Conservation (phyloP, 2,113 vertebrate species). For the Actenoides hombroni region DNA sequence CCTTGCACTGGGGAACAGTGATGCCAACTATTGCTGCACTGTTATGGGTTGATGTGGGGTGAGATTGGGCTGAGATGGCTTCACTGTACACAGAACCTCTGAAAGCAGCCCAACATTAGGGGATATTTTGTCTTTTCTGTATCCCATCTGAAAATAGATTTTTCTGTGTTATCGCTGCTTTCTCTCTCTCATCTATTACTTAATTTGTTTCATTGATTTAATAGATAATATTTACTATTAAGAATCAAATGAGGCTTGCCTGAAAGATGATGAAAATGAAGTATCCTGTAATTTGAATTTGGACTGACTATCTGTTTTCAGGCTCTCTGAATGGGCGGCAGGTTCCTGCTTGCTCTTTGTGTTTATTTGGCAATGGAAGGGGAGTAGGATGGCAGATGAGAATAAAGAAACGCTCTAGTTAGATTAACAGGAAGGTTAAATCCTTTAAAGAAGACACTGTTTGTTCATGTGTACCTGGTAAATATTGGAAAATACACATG, state of each 20-base stretch:
- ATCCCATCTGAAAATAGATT: not conserved
- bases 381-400: not conserved
- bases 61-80: not conserved
- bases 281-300: not conserved
- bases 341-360: not conserved
- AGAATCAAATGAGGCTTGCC: not conserved
- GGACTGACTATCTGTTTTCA: not conserved
- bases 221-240: not conserved
- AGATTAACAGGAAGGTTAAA: not conserved
- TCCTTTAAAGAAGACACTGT: not conserved
- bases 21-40: not conserved
- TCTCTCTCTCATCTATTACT: not conserved
- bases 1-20: not conserved
- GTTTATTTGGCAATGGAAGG: not conserved
- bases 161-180: not conserved
- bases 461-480: rapidly evolving
- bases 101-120: not conserved
- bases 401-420: not conserved
- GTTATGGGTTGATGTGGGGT: not conserved
- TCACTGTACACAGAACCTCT: not conserved
- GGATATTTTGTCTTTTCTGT: not conserved
- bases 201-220: not conserved
- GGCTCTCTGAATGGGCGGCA: not conserved
- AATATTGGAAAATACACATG: not conserved
- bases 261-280: not conserved